These are phyloP conservation scores for Bombus waltoni DNA, from an alignment of 1,140 invertebrate genomes.

Conservation along the genomic window DNA sequence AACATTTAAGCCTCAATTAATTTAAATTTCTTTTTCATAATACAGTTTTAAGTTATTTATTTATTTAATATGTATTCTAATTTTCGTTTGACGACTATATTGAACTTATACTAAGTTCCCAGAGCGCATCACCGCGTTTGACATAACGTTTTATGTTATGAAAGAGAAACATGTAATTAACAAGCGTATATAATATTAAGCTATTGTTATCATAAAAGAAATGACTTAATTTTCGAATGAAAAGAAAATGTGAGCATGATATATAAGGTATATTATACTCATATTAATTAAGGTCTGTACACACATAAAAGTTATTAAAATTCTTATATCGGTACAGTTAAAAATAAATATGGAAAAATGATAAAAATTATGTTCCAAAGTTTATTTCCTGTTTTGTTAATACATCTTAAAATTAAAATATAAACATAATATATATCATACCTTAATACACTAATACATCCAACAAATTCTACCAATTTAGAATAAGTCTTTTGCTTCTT, in stretches of 20 bases:
- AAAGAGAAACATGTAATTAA: constrained; percentile 32
- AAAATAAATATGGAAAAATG: constrained; percentile 37
- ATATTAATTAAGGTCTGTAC: constrained; percentile 58
- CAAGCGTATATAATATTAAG: constrained; percentile 35
- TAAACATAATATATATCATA: background rate
- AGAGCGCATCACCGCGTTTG: background rate
- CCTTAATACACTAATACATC: background rate
- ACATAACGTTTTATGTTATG: constrained; percentile 59
- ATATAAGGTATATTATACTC: constrained; percentile 58
- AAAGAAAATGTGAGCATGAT: constrained; percentile 36
- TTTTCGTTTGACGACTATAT: background rate
- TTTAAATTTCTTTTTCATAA: constrained; percentile 29
- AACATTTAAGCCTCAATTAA: constrained; percentile 35
- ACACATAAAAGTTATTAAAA: constrained; percentile 62
- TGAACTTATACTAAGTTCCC: constrained; percentile 48
- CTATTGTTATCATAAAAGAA: constrained; percentile 31
- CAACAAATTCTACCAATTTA: background rate
- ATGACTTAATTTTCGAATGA: constrained; percentile 22
- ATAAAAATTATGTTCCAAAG: constrained; percentile 6
- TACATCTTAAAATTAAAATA: background rate
- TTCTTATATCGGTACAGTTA: constrained; percentile 62
- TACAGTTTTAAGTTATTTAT: constrained; percentile 57
- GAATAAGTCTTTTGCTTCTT: background rate
- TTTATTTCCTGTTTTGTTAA: constrained; percentile 26
- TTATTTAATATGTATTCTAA: constrained; percentile 53